Evolutionary conservation across 2,888 invertebrate genomes (phyloP).

Genomic region (Coleophora deauratella): DNA sequence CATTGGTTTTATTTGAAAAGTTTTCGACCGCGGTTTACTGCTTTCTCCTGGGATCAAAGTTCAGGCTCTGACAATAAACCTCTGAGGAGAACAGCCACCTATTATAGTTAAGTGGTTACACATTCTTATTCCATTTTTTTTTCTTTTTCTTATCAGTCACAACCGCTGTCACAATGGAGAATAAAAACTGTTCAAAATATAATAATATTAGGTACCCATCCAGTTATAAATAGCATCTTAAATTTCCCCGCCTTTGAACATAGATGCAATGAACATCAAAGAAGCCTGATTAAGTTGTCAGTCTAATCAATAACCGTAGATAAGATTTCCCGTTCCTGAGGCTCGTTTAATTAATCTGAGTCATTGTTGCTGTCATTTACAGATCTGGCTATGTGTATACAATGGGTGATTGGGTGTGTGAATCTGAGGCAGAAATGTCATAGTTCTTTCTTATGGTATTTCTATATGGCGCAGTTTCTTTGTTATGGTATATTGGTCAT

Average conservation of each 20-base stretch:
- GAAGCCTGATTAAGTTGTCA: constrained; percentile 9
- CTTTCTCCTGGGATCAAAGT: constrained; percentile 28
- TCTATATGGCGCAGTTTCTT: no score
- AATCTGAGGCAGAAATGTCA: background rate
- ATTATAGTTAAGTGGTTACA: no score
- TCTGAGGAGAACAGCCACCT: background rate
- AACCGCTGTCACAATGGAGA: no score
- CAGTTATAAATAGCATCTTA: no score
- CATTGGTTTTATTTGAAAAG: constrained; percentile 64
- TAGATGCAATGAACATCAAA: no score
- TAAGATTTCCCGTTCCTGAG: constrained; percentile 53
- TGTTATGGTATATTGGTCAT: no score
- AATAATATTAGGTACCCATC: no score
- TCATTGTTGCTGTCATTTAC: constrained; percentile 47
- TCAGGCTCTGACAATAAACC: constrained; percentile 9
- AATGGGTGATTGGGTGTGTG: background rate
- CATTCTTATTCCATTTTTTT: background rate
- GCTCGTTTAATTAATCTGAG: constrained; percentile 54
- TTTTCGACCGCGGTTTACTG: constrained; percentile 48
- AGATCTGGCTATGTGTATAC: constrained; percentile 29
- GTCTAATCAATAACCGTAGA: constrained; percentile 44
- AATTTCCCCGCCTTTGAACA: no score
- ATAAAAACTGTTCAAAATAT: no score
- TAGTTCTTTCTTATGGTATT: no score
- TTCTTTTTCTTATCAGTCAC: constrained; percentile 4